Evolutionary conservation across 2,888 invertebrate species (phyloP), one percentile per base, ranked within the genome.

Genomic region (Acronicta alni): DNA sequence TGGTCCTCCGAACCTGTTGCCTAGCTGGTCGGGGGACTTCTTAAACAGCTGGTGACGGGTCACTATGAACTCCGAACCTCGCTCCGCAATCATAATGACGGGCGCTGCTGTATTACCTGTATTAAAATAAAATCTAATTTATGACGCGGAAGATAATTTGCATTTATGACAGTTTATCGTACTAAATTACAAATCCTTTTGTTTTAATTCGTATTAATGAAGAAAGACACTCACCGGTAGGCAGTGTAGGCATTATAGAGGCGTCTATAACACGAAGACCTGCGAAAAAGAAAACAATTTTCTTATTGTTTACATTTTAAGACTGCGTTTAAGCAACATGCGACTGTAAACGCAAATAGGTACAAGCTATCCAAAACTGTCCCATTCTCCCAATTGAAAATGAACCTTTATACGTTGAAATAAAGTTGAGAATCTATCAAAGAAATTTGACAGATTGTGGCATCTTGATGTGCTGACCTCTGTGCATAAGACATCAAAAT

Each of bases 71-170:
- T 94, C 92, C 0, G 95, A 91, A 0, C 89, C 95, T 30, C 95
- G 91, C 68, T 95, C 95, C 0, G 93, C 96, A 74, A 96, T 93
- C 96, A 96, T 95, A 72, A 95, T 94, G 0, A 92, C 89, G 0
- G 95, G 95, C 0, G 94, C 95, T 32, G 94, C 95, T 1, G 95
- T 96, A 79, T 96, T 96, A 3, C 95, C 95, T 84, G 86, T 78
- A n/a, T 4, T n/a, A 9, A 6, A 10, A 46, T 5, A 35, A n/a
- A 35, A 7, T 1, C n/a, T n/a, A 7, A 0, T n/a, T 35, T 35
- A n/a, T 14, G 12, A 14, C 5, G 12, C 4, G 32, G 14, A 32
- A 30, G 2, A 26, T 9, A 9, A 12, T 10, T 12, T 12, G 12
- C 3, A 1, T 3, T 12, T 20, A 4, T 20, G 20, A n/a, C n/a